These are phyloP conservation scores for Ctenicera cuprea DNA, from an alignment of 2,888 invertebrate genomes.

Conservation along the genomic window DNA sequence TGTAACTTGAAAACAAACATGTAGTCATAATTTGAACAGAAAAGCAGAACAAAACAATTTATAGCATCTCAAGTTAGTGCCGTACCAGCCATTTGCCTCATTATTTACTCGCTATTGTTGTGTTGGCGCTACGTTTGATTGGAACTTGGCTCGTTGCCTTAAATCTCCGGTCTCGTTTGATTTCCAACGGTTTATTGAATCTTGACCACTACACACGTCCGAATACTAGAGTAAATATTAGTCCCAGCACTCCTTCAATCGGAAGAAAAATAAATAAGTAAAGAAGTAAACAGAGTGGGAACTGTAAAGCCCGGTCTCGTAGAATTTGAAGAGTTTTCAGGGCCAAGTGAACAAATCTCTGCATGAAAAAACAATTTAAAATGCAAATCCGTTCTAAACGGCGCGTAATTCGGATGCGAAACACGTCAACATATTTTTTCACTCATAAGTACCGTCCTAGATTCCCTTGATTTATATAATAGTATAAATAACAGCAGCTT, in stretches of 20 bases:
- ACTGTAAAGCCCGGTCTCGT: conserved; percentile 6
- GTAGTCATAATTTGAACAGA: neutral
- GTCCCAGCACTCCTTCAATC: conserved; percentile 35
- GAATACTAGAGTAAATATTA: conserved; percentile 45
- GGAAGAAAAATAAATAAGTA: conserved; percentile 34
- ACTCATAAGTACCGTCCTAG: conserved; percentile 46
- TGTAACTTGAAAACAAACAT: too few species aligned
- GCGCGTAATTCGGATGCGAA: conserved; percentile 52
- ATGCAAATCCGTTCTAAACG: conserved; percentile 50
- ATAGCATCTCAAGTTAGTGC: conserved; percentile 17
- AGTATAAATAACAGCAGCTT: conserved; percentile 51
- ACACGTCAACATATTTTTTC: conserved; percentile 56
- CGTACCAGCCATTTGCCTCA: conserved; percentile 37
- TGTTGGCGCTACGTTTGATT: conserved; percentile 46
- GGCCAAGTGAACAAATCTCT: conserved; percentile 44
- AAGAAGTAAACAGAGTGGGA: conserved; percentile 8
- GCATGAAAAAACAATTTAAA: conserved; percentile 51
- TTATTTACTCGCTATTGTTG: conserved; percentile 47
- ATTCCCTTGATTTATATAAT: conserved; percentile 53
- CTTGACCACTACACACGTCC: conserved; percentile 45
- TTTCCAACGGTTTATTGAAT: conserved; percentile 46
- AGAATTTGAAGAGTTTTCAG: neutral
- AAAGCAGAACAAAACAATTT: conserved; percentile 18
- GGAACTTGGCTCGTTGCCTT: conserved; percentile 50
- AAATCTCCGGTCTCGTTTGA: conserved; percentile 44